These are phyloP conservation scores for Myotis planiceps DNA, from an alignment of 2,797 vertebrate genomes.

Conservation along the genomic window DNA sequence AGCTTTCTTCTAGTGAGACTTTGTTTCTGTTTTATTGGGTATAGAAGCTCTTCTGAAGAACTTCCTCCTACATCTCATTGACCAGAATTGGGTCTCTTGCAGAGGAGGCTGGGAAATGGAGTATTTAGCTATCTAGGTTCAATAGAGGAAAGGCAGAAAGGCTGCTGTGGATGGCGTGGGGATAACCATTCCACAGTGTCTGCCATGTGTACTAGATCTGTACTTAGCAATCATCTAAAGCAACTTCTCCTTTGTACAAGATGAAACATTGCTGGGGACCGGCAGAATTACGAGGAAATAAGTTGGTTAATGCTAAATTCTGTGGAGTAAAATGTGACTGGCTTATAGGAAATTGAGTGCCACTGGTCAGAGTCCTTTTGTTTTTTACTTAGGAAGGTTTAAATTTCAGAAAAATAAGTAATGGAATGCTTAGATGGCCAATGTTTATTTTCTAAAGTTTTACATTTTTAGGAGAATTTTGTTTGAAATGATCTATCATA, in stretches of 20 bases:
- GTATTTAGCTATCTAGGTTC: not conserved
- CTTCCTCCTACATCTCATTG: not conserved
- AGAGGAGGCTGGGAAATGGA: not conserved
- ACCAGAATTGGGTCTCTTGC: not conserved
- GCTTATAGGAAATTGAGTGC: not conserved
- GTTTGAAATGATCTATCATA: not conserved
- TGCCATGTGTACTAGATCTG: not conserved
- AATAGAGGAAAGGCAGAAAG: not conserved
- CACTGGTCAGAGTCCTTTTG: not conserved
- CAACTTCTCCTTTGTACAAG: not conserved
- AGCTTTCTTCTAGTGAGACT: not conserved
- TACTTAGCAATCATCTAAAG: not conserved
- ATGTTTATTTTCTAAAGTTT: conserved; percentile 21
- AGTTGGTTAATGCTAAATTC: not conserved
- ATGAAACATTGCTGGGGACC: not conserved
- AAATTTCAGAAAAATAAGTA: conserved; percentile 43
- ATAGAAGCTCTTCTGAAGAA: not conserved
- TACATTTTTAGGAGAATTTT: not conserved
- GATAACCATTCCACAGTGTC: not conserved
- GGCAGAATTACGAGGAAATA: not conserved
- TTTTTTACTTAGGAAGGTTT: not conserved
- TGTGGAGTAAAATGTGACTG: not conserved
- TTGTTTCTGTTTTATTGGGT: not conserved
- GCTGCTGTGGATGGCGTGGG: not conserved
- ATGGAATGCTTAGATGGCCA: not conserved